These are phyloP conservation scores for Peromyscus aztecus DNA, from an alignment of 2,797 vertebrate species.

Conservation along the genomic window DNA sequence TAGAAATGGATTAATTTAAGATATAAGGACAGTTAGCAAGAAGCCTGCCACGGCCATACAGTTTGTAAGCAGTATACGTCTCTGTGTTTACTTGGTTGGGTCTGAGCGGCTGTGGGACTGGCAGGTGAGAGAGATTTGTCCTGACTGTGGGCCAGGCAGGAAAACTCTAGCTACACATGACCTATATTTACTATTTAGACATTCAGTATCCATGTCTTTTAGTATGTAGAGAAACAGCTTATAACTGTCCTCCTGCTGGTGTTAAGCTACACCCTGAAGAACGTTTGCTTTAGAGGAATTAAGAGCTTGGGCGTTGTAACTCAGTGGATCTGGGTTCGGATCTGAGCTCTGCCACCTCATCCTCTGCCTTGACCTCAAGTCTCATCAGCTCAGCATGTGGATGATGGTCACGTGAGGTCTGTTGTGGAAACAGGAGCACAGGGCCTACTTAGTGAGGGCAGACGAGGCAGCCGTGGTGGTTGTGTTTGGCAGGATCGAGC, in stretches of 20 bases:
- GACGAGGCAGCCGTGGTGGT: not conserved
- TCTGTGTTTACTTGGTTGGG: too few species aligned
- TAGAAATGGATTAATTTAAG: too few species aligned
- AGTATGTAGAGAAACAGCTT: constrained; percentile 10
- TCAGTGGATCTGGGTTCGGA: constrained; percentile 48
- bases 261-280: constrained; percentile 29
- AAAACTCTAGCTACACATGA: too few species aligned
- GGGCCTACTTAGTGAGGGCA: not conserved
- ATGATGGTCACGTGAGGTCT: not conserved
- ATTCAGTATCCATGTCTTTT: constrained; percentile 30
- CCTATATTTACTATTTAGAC: not conserved
- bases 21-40: too few species aligned
- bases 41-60: too few species aligned
- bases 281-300: constrained; percentile 64
- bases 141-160: too few species aligned
- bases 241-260: not conserved
- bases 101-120: too few species aligned
- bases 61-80: too few species aligned
- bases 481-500: fast-evolving
- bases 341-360: constrained; percentile 50
- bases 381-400: not conserved
- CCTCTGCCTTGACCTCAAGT: not conserved
- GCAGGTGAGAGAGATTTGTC: too few species aligned
- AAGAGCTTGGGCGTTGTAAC: constrained; percentile 64
- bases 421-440: not conserved